Evolutionary conservation across 2,888 invertebrate species (phyloP), one percentile per base, ranked within the genome.

Genomic region (Prenolepis imparis): DNA sequence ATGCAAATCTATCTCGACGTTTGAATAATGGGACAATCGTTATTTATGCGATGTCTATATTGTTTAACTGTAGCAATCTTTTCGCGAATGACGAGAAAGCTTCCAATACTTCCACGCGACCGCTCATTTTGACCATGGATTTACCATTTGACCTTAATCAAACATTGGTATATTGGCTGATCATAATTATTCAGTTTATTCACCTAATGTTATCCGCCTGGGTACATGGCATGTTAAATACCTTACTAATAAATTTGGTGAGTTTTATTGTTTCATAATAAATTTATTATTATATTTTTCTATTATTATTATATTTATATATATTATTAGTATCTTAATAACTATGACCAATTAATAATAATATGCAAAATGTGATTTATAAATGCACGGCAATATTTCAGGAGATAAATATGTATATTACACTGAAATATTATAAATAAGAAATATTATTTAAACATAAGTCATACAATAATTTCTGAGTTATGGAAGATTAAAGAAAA

Each of bases 171-270:
- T 70, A 68, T 3, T 57, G 28, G 9, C 32, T 3, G 21, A 0
- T 77, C 4, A 15, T 78, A 57, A 59, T 78, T 44, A 24, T 15
- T 15, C 68, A 78, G 41, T 78, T 78, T 28, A 1, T 78, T 55
- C n/a, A 78, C 8, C 32, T 44, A 32, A 0, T 24, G 0, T 3
- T 41, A 1, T 55, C 57, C 9, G 0, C 70, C 15, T 15, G 24
- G 3, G 28, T 15, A 9, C 21, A 44, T 3, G 78, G 70, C 39
- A 5, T 57, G 18, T 48, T 68, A 12, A 78, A 68, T 21, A 28
- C n/a, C 5, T 18, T 75, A 9, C 61, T 82, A 1, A 36, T 82
- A 36, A 82, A 36, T 52, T 15, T 82, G 67, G 82, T 82, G 15
- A 82, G 75, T 75, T 12, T 32, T 32, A 9, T 24, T 63, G 8